Base-by-base conservation (phyloP, 1,140 invertebrate genomes). In the Adelges cooleyi region DNA sequence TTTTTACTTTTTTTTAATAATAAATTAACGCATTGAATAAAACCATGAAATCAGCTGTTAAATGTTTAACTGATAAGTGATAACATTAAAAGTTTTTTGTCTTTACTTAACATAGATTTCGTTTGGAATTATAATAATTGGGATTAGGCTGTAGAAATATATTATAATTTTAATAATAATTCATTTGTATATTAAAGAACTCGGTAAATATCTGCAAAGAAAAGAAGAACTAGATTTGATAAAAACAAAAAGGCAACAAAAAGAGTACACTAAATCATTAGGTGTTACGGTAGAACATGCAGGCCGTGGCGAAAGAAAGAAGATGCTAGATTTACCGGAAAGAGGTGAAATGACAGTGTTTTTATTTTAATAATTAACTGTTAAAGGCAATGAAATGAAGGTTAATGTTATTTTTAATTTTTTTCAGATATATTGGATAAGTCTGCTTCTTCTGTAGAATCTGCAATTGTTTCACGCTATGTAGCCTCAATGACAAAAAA, bases 171-270 rank as follows among this genome's bases (percentile, higher is more conserved):
- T n/a, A n/a, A n/a, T n/a, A n/a, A n/a, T n/a, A n/a, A n/a, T n/a
- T n/a, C n/a, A n/a, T n/a, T n/a, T n/a, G n/a, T 15, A 59, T 48
- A 51, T 65, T 66, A 23, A 53, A 69, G 69, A 69, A 65, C 65
- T 69, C 15, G 56, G 66, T 52, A 68, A 68, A 65, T 65, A 68
- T 42, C 48, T 69, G 10, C 27, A 62, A 65, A 48, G 62, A 13
- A 67, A 69, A 49, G 54, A 67, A 53, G 65, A 68, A 17, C 29
- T 62, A 13, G 65, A 53, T 10, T 51, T 51, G 22, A 66, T 23
- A 13, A 52, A 50, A 1, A 51, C 33, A 44, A 53, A 54, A 18
- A 36, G 56, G 23, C 20, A 67, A 44, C 29, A 48, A 10, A 65
- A 67, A 62, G 11, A 42, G 11, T 29, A n/a, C 13, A n/a, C 65